A percentile compares a stretch with the other conserved stretches of the same genome.
Conservation (phyloP, 2,888 invertebrate genomes). For the Caenorhabditis wallacei region DNA sequence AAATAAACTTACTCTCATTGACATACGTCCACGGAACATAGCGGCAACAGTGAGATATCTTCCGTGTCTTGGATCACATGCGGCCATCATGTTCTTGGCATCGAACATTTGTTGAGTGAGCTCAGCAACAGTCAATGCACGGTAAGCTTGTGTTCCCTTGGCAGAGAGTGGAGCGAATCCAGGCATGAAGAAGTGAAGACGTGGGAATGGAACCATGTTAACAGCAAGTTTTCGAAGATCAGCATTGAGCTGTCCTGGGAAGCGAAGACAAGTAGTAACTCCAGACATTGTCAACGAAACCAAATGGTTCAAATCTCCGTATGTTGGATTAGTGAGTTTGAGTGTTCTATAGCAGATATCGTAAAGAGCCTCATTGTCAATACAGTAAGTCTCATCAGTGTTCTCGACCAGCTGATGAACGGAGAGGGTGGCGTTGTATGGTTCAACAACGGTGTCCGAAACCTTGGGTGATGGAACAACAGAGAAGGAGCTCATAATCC, state of each 20-base stretch:
- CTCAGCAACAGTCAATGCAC: slow-evolving; percentile 88
- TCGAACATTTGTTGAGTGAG: slow-evolving; percentile 88
- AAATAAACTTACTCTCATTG: slow-evolving; percentile 84
- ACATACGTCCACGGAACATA: slow-evolving; percentile 86
- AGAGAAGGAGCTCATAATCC: slow-evolving; percentile 98
- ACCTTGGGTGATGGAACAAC: slow-evolving; percentile 91
- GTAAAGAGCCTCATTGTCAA: slow-evolving; percentile 85
- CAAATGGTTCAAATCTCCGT: slow-evolving; percentile 86
- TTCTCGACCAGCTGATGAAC: slow-evolving; percentile 84
- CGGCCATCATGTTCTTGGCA: slow-evolving; percentile 86
- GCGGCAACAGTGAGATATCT: slow-evolving; percentile 87
- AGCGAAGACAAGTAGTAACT: slow-evolving; percentile 87
- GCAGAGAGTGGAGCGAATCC: slow-evolving; percentile 94
- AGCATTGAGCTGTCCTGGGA: slow-evolving; percentile 92
- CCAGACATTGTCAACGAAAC: slow-evolving; percentile 85
- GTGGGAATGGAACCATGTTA: slow-evolving; percentile 95
- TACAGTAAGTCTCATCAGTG: slow-evolving; percentile 84
- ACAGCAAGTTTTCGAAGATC: slow-evolving; percentile 89
- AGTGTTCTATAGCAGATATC: slow-evolving; percentile 86
- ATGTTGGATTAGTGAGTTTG: slow-evolving; percentile 88
- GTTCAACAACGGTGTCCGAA: slow-evolving; percentile 89
- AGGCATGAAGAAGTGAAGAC: slow-evolving; percentile 87
- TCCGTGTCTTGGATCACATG: slow-evolving; percentile 85
- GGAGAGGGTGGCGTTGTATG: slow-evolving; percentile 85
- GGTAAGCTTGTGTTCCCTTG: slow-evolving; percentile 86